Conservation (phyloP, 2,113 vertebrate species). For the Neotragus pygmaeus region DNA sequence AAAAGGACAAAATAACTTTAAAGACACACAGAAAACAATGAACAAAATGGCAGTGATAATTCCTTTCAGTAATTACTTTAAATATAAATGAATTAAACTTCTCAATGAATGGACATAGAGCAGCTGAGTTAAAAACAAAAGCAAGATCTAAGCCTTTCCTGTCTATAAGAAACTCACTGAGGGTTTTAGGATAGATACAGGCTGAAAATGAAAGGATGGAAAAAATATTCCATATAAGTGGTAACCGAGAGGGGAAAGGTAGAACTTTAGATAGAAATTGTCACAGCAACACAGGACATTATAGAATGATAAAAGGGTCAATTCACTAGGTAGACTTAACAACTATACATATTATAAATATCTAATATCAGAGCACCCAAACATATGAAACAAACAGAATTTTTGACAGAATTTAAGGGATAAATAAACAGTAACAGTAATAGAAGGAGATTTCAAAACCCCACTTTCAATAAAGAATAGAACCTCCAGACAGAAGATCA, state of each 20-base stretch:
- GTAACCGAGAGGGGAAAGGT: background rate
- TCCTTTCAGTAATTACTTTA: background rate
- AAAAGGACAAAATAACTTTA: background rate
- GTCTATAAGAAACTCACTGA: background rate
- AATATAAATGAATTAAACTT: background rate
- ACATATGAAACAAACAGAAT: background rate
- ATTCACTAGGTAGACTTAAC: background rate
- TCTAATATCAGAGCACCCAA: background rate
- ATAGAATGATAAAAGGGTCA: background rate
- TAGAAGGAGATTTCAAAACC: background rate
- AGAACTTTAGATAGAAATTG: background rate
- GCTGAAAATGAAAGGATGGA: background rate
- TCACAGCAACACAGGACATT: background rate
- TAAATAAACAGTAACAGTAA: background rate
- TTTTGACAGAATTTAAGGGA: background rate
- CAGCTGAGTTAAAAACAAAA: background rate
- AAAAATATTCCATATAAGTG: background rate
- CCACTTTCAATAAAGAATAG: background rate
- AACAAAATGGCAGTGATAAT: background rate
- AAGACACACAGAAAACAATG: background rate
- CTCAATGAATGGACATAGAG: background rate
- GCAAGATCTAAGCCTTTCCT: background rate
- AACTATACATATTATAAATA: background rate
- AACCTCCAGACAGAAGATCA: background rate
- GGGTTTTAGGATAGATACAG: background rate